A percentile compares a stretch with the other conserved stretches of the same genome.
These are phyloP conservation scores for Lanistes nyassanus DNA, from an alignment of 1,140 invertebrate genomes.

Conservation along the genomic window DNA sequence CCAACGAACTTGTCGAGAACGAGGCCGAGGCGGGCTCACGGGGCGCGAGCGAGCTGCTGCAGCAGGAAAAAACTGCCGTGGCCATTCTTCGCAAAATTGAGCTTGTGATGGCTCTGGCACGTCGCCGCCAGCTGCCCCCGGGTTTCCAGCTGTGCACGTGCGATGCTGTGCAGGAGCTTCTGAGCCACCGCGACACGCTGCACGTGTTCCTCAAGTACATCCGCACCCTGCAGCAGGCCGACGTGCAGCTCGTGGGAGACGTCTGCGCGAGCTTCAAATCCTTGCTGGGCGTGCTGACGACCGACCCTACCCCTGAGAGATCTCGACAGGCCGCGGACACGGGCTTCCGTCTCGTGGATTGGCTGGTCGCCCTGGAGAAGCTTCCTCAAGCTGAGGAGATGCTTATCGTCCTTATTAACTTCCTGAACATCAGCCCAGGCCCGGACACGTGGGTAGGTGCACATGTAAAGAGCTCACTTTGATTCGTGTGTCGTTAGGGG, in stretches of 20 bases:
- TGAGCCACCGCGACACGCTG: slow-evolving; percentile 50
- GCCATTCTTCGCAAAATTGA: slow-evolving; percentile 94
- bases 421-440: slow-evolving; percentile 49
- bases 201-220: slow-evolving; percentile 60
- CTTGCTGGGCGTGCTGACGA: slow-evolving; percentile 43
- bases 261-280: slow-evolving; percentile 52
- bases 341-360: slow-evolving; percentile 51
- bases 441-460: slow-evolving; percentile 48
- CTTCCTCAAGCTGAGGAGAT: slow-evolving; percentile 50
- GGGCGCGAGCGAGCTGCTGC: slow-evolving; percentile 84
- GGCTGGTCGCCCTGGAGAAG: slow-evolving; percentile 51
- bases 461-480: too few relatives aligned
- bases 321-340: slow-evolving; percentile 36
- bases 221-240: slow-evolving; percentile 41
- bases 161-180: slow-evolving; percentile 54
- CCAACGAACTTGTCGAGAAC: slow-evolving; percentile 45
- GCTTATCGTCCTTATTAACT: slow-evolving; percentile 44
- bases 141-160: slow-evolving; percentile 61
- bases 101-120: slow-evolving; percentile 80
- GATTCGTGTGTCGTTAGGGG: too few relatives aligned
- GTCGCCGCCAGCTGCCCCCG: slow-evolving; percentile 51
- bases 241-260: slow-evolving; percentile 50
- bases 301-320: neutral
- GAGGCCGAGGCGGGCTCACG: slow-evolving; percentile 39
- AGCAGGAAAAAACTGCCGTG: slow-evolving; percentile 92